Evolutionary conservation across 1,140 invertebrate genomes (phyloP).

Genomic region (Acromyrmex echinatior): DNA sequence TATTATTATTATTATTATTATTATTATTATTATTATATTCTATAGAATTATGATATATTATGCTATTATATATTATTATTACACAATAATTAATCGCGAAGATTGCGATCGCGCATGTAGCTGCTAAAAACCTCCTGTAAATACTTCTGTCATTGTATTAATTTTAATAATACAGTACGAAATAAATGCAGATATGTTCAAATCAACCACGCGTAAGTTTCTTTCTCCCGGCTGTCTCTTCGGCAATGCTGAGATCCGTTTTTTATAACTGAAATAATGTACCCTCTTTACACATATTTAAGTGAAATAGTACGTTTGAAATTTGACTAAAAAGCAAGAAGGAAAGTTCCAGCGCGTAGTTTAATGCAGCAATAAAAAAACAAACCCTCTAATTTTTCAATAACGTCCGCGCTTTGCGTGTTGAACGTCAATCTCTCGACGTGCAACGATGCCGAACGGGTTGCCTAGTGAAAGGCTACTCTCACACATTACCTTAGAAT

Average conservation of each 20-base stretch:
- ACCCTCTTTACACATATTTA: no score
- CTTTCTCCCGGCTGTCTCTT: constrained; percentile 12
- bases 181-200: constrained; percentile 81
- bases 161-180: constrained; percentile 81
- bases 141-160: constrained; percentile 84
- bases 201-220: constrained; percentile 35
- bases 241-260: not conserved
- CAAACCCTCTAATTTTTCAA: not conserved
- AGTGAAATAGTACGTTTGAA: no score
- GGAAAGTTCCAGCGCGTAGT: no score
- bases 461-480: constrained; percentile 22
- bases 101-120: constrained; percentile 74
- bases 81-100: constrained; percentile 77
- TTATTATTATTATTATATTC: constrained; percentile 51
- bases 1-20: constrained; percentile 45
- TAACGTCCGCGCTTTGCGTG: not conserved
- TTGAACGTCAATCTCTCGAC: not conserved
- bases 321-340: no score
- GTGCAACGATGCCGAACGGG: constrained; percentile 16
- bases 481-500: not conserved
- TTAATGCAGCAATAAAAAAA: no score
- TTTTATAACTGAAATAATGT: no score
- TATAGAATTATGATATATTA: constrained; percentile 46
- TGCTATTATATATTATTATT: constrained; percentile 69
- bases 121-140: constrained; percentile 78